Base-by-base conservation (phyloP, 2,888 invertebrate species). In the Parnassius apollo region DNA sequence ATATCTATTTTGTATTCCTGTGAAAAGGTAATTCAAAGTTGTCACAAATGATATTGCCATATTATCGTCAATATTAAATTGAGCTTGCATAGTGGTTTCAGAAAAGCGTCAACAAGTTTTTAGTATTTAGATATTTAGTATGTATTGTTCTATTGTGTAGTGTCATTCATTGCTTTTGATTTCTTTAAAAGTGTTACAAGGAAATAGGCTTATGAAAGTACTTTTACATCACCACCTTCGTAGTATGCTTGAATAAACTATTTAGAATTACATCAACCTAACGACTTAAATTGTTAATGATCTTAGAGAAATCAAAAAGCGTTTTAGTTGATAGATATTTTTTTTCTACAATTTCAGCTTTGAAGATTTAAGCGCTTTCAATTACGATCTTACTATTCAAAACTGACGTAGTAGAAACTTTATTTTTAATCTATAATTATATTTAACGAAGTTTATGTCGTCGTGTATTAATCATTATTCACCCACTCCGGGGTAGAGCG, bases 401-500 rank as follows among this genome's bases (percentile, higher is more conserved):
- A 83, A 76, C 83, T 86, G 83, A 75, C 66, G 68, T 76, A 13
- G 63, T 81, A 85, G 84, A 83, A 69, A 68, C 75, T 66, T 69
- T 74, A 77, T 75, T 72, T 75, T 78, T 76, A 77, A 74, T 73
- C 75, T 78, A 77, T 81, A 77, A 80, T 75, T 75, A 80, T 79
- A 77, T 71, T 70, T 77, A 75, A 76, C 68, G 67, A 67, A 69
- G 74, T 81, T 73, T 83, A 80, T 81, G 89, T 91, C 89, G 91
- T 90, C 89, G 89, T 90, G 88, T 86, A 57, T 53, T 61, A 73
- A 62, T 73, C 71, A 71, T 74, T 80, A 84, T 79, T 80, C 77
- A 73, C 83, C 85, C 85, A 69, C 79, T 85, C 88, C 86, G 89
- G 88, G 88, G 73, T 83, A 83, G 89, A 83, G 85, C 81, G 71